These are phyloP conservation scores for Micrasema longulum DNA, from an alignment of 1,140 invertebrate genomes.

Conservation along the genomic window DNA sequence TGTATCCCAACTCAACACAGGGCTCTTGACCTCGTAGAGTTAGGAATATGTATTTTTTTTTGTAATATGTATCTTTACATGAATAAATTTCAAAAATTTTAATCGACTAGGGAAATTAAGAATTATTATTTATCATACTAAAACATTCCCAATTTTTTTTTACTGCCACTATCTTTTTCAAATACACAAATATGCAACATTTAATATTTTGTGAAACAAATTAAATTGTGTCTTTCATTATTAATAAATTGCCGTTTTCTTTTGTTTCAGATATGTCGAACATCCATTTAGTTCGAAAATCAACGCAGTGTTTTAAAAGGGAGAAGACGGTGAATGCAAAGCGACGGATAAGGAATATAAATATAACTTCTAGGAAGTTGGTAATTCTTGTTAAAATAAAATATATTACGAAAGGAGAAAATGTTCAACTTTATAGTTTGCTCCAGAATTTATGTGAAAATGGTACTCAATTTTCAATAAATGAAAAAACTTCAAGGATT, in stretches of 20 bases:
- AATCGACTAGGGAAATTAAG: too few relatives aligned
- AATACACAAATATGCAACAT: too few relatives aligned
- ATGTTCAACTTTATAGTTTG: not conserved
- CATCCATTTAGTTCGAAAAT: constrained; percentile 7
- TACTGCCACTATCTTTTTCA: too few relatives aligned
- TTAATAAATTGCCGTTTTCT: not conserved
- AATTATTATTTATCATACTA: too few relatives aligned
- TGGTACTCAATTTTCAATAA: not conserved
- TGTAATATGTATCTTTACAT: too few relatives aligned
- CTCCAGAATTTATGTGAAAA: constrained; percentile 5
- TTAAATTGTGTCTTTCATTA: too few relatives aligned
- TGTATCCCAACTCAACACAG: too few relatives aligned
- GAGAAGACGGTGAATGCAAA: not conserved
- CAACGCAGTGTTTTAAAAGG: not conserved
- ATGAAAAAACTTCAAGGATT: not conserved
- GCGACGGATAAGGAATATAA: not conserved
- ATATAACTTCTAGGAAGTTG: not conserved
- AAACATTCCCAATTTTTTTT: too few relatives aligned
- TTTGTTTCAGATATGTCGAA: constrained; percentile 33
- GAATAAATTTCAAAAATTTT: too few relatives aligned
- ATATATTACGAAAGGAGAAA: not conserved
- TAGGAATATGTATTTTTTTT: too few relatives aligned
- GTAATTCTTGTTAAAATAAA: not conserved
- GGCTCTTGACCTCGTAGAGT: too few relatives aligned
- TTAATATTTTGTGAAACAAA: too few relatives aligned